These are phyloP conservation scores for Alosa sapidissima DNA, from an alignment of 2,797 vertebrate genomes.

Conservation along the genomic window DNA sequence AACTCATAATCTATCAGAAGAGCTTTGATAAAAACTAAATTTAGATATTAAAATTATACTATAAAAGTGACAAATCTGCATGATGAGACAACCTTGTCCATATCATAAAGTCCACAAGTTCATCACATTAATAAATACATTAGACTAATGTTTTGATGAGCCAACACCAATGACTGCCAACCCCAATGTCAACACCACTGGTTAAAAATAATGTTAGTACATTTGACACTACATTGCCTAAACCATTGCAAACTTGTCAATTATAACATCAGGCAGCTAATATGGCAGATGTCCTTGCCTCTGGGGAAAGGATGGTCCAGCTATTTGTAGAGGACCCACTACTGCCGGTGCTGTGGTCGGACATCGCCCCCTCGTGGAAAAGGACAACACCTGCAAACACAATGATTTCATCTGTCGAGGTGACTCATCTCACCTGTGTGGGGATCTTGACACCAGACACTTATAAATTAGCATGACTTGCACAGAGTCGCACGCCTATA, in stretches of 20 bases:
- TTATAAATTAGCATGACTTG: not conserved
- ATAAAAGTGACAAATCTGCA: too few relatives aligned
- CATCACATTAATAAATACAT: not conserved
- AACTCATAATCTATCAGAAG: too few relatives aligned
- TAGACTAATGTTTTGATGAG: not conserved
- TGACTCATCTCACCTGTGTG: conserved; percentile 29
- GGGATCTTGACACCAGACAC: not conserved
- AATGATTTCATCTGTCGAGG: conserved; percentile 52
- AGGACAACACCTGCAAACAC: conserved; percentile 61
- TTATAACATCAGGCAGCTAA: not conserved
- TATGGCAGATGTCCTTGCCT: conserved; percentile 69
- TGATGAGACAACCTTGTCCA: too few relatives aligned
- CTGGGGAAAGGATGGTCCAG: conserved; percentile 84
- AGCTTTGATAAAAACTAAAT: too few relatives aligned
- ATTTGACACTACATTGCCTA: not conserved
- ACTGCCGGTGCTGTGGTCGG: conserved; percentile 77
- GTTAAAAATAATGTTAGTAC: not conserved
- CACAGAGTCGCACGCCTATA: not conserved
- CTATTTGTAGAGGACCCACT: conserved; percentile 79
- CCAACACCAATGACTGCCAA: not conserved
- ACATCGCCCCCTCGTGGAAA: conserved; percentile 78
- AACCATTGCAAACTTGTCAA: not conserved
- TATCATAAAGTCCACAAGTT: not conserved
- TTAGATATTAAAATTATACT: too few relatives aligned
- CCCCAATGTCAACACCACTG: not conserved